These are phyloP conservation scores for Hestina assimilis DNA, from an alignment of 1,140 invertebrate genomes.

Conservation along the genomic window DNA sequence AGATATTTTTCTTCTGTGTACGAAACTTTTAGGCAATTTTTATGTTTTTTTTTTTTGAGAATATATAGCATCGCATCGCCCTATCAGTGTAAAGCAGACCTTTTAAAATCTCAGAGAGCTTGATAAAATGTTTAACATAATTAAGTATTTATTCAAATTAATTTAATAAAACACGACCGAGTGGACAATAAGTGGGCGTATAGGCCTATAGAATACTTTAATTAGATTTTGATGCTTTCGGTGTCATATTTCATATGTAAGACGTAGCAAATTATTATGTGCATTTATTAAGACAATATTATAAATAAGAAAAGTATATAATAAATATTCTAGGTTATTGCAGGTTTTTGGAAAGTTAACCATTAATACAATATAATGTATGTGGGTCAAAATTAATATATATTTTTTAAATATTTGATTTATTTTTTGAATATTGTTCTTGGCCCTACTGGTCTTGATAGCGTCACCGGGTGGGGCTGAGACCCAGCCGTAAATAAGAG, in stretches of 20 bases:
- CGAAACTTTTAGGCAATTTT: too few relatives aligned
- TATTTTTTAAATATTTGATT: too few relatives aligned
- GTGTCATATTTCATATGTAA: slow-evolving; percentile 20
- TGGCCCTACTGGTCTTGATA: too few relatives aligned
- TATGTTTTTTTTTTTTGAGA: neutral
- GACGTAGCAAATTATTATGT: neutral
- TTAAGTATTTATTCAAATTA: slow-evolving; percentile 59
- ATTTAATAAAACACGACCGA: slow-evolving; percentile 40
- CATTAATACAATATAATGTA: too few relatives aligned
- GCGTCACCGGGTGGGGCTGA: too few relatives aligned
- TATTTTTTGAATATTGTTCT: too few relatives aligned
- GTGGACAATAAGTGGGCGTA: slow-evolving; percentile 40
- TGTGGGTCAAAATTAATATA: too few relatives aligned
- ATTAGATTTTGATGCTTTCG: slow-evolving; percentile 4
- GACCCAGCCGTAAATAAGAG: too few relatives aligned
- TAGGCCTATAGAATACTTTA: slow-evolving; percentile 5
- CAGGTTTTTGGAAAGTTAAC: too few relatives aligned
- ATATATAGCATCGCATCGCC: neutral
- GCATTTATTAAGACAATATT: neutral
- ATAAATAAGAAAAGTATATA: neutral
- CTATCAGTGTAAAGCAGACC: neutral
- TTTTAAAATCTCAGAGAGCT: slow-evolving; percentile 22
- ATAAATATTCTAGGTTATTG: neutral
- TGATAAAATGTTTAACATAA: slow-evolving; percentile 59
- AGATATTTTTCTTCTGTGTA: too few relatives aligned